Evolutionary conservation across 2,797 vertebrate species (phyloP).

Genomic region (Protosalanx chinensis): DNA sequence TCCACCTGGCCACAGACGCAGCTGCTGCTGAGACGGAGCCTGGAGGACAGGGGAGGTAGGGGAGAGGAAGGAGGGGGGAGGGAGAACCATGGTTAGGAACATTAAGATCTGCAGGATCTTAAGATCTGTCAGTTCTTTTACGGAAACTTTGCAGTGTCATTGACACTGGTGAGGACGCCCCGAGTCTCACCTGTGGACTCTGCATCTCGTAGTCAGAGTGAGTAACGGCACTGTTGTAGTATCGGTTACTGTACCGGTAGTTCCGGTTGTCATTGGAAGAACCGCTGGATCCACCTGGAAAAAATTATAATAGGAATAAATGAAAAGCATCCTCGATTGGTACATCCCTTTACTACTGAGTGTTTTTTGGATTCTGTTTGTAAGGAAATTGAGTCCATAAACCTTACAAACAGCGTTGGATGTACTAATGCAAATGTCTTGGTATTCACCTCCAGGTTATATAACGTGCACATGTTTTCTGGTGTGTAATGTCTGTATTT

Average conservation of each 20-base stretch:
- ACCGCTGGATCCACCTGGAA: constrained; percentile 90
- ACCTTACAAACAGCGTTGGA: no score
- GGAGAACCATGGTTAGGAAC: no score
- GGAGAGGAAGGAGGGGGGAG: neutral
- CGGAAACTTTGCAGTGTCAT: no score
- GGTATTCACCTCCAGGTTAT: no score
- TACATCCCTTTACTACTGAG: no score
- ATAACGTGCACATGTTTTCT: neutral
- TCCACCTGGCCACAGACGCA: constrained; percentile 89
- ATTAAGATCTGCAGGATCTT: no score
- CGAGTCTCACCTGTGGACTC: constrained; percentile 84
- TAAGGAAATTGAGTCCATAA: no score
- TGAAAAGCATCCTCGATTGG: no score
- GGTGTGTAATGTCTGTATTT: neutral
- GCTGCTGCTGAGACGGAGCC: constrained; percentile 86
- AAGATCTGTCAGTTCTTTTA: no score
- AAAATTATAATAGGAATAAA: neutral
- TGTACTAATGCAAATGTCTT: no score
- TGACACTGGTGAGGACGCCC: neutral
- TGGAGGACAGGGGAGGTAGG: constrained; percentile 34
- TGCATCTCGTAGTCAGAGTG: constrained; percentile 94
- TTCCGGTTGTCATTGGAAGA: constrained; percentile 94
- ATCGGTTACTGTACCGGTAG: constrained; percentile 93
- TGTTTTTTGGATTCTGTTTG: no score
- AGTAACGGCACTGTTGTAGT: constrained; percentile 87